Evolutionary conservation across 1,140 invertebrate species (phyloP).

Genomic region (Papilio polyxenes): DNA sequence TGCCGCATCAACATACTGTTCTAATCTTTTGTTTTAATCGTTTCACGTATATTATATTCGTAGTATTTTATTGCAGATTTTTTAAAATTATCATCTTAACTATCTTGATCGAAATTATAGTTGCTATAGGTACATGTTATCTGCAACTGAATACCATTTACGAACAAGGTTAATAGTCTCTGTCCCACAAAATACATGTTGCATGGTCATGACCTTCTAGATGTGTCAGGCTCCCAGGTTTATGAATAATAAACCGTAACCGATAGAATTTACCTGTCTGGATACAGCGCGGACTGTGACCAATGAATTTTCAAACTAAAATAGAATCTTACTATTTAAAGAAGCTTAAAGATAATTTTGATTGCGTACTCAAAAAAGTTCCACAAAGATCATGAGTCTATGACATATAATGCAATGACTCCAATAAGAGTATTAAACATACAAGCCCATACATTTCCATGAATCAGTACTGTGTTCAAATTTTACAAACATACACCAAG

Average conservation of each 20-base stretch:
- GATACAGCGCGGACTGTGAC: background rate
- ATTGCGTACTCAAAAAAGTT: no score
- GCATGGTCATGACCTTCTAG: constrained; percentile 1
- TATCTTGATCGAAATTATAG: background rate
- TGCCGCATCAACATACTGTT: no score
- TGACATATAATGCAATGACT: no score
- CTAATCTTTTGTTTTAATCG: no score
- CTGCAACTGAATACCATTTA: background rate
- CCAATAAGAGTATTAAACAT: no score
- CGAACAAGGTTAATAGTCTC: background rate
- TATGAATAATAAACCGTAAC: constrained; percentile 22
- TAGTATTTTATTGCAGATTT: no score
- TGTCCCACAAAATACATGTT: constrained; percentile 2
- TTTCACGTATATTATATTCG: no score
- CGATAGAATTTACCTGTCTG: constrained; percentile 6
- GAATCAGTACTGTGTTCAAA: no score
- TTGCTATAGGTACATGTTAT: background rate
- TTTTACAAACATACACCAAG: no score
- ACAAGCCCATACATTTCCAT: no score
- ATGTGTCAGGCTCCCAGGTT: background rate
- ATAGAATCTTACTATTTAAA: background rate
- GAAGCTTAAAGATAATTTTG: no score
- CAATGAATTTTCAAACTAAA: constrained; percentile 5
- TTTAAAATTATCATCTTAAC: background rate
- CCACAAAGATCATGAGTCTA: no score